phyloP scores from a whole-genome alignment of 2,888 invertebrate genomes.

The Sesia bembeciformis region DNA sequence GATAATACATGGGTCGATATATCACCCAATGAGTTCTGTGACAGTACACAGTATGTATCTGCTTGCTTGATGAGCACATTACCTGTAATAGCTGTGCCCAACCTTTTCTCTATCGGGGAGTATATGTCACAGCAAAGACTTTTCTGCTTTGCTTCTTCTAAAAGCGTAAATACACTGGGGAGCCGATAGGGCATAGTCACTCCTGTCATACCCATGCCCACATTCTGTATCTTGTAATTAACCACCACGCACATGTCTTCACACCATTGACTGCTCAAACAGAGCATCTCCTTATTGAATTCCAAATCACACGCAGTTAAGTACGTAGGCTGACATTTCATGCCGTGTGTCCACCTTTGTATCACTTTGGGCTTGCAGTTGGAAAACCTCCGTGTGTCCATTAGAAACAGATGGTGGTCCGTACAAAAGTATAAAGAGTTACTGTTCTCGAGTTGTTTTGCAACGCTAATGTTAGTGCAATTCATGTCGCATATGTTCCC shows the following conservation, averaged over 20 bases:
- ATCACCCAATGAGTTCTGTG: conserved; percentile 59
- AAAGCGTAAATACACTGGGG: conserved; percentile 38
- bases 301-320: conserved; percentile 46
- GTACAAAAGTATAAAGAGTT: conserved; percentile 44
- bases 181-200: conserved; percentile 49
- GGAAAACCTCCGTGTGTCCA: conserved; percentile 38
- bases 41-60: conserved; percentile 39
- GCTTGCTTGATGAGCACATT: conserved; percentile 30
- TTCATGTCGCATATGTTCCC: conserved; percentile 34
- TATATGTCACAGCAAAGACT: conserved; percentile 41
- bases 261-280: conserved; percentile 56
- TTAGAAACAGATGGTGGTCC: conserved; percentile 48
- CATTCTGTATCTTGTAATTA: conserved; percentile 20
- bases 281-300: conserved; percentile 42
- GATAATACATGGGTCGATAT: conserved; percentile 43
- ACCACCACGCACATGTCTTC: conserved; percentile 53
- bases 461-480: conserved; percentile 46
- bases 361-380: conserved; percentile 29
- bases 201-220: conserved; percentile 28
- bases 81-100: conserved; percentile 45
- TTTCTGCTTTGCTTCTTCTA: conserved; percentile 36
- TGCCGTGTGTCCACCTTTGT: conserved; percentile 74
- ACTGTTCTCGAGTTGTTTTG: conserved; percentile 32
- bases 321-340: conserved; percentile 63
- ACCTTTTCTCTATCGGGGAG: conserved; percentile 38